A percentile compares a stretch with the other conserved stretches of the same genome.
Conservation (phyloP, 2,113 vertebrate genomes). For the Uropsilus gracilis region DNA sequence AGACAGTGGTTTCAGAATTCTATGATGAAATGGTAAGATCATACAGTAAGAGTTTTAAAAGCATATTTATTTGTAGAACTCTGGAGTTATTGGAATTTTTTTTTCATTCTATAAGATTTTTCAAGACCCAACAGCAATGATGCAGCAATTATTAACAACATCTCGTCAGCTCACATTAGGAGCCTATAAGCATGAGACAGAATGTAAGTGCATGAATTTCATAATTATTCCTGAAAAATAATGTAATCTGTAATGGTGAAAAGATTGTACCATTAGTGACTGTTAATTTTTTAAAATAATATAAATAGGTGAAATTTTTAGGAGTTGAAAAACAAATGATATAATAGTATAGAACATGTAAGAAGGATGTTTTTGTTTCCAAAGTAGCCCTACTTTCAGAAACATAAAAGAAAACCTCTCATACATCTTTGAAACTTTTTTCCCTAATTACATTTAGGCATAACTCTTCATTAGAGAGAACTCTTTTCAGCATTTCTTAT, state of each 20-base stretch:
- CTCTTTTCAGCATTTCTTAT: too few relatives aligned
- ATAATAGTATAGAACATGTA: background rate
- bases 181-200: slow-evolving; percentile 98
- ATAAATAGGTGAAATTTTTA: background rate
- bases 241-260: background rate
- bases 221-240: slow-evolving; percentile 43
- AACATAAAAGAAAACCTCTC: background rate
- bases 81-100: background rate
- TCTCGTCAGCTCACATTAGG: slow-evolving; percentile 97
- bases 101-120: slow-evolving; percentile 90
- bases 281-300: background rate
- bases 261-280: background rate
- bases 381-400: background rate
- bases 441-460: slow-evolving; percentile 25
- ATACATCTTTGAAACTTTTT: slow-evolving; percentile 40
- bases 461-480: background rate
- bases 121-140: slow-evolving; percentile 99
- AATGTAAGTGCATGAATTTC: slow-evolving; percentile 90
- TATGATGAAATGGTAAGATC: slow-evolving; percentile 97
- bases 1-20: slow-evolving; percentile 98
- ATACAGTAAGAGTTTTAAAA: slow-evolving; percentile 25
- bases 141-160: slow-evolving; percentile 98
- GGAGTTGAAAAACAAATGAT: background rate
- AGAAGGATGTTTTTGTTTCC: slow-evolving; percentile 32
- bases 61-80: slow-evolving; percentile 30